Evolutionary conservation across 2,113 vertebrate genomes (phyloP), one percentile per base, ranked within the genome.

Genomic region (Silurus glanis): DNA sequence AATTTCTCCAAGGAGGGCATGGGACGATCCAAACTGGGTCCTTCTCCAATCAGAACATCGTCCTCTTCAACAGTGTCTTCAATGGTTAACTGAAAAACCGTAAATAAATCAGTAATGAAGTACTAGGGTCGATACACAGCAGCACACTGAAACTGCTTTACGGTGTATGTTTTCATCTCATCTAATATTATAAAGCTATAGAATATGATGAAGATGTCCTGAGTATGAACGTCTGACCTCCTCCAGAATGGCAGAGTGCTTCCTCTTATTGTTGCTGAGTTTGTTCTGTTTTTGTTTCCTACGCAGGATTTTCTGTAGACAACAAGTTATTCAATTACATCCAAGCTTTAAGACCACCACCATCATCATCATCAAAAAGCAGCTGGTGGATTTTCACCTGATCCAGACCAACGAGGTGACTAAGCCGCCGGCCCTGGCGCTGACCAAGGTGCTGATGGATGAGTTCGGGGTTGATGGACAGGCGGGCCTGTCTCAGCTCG

Each of bases 1-100:
- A 98, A 90, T 92, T 99, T 98, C 86, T 99, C 97, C 90, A 97
- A 91, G 72, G 96, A 91, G 55, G 97, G 94, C 92, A 98, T 94
- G 1, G 96, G 96, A 74, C 94, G 95, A 84, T 97, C 94, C 71
- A 96, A 93, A n/a, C 94, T 92, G 0, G 94, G 92, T 61, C 91
- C 92, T 21, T 97, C 95, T 69, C 95, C 94, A 0, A 95, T 92
- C 84, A 96, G 89, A n/a, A 93, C 55, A 19, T 95, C 94, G 74
- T 96, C 94, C 7, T 93, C 94, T 9, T 92, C 91, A 7, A 86
- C 37, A 92, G 87, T 0, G 5, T 92, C 82, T 58, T 94, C 92
- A 23, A 49, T 0, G 1, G 3, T 37, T 76, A 59, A 0, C 89
- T 90, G 83, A 14, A 58, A n/a, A 49, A 76, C 10, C 51, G 14